phyloP scores from a whole-genome alignment of 92 coral and sea anemone genomes.

The Porites cylindrica region DNA sequence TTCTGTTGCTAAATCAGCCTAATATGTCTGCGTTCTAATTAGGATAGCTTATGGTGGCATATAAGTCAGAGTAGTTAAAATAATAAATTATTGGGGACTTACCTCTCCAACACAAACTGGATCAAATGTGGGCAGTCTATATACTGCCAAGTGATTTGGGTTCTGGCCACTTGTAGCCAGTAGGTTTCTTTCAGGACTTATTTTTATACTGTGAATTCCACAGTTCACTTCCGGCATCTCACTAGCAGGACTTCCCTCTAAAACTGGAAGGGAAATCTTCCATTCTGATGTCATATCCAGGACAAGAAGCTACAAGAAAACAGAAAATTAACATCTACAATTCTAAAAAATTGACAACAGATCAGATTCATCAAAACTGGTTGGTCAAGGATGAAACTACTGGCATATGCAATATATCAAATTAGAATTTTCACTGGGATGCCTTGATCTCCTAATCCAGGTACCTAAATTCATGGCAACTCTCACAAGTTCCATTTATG shows the following conservation, averaged over 20 bases:
- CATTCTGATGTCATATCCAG: constrained; percentile 77
- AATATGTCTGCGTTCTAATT: too few relatives aligned
- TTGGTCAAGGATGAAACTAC: background rate
- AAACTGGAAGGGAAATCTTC: constrained; percentile 71
- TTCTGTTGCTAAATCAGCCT: too few relatives aligned
- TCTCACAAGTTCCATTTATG: too few relatives aligned
- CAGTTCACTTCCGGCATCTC: constrained; percentile 77
- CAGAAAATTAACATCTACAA: background rate
- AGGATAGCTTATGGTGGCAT: background rate
- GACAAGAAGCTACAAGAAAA: constrained; percentile 69
- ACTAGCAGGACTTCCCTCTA: constrained; percentile 77
- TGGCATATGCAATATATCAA: too few relatives aligned
- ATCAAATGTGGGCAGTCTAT: constrained; percentile 91
- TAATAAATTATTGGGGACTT: background rate
- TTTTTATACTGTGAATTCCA: constrained; percentile 90
- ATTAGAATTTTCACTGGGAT: too few relatives aligned
- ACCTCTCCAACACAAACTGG: constrained; percentile 96
- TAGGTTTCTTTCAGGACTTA: constrained; percentile 73
- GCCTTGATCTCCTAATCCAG: too few relatives aligned
- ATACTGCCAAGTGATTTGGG: constrained; percentile 93
- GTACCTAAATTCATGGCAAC: too few relatives aligned
- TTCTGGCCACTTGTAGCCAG: constrained; percentile 95
- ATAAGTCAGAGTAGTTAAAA: background rate
- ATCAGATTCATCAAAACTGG: background rate
- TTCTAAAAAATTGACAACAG: background rate